Percentiles rank a stretch among this genome's conserved stretches.
Conservation (phyloP, 2,113 vertebrate genomes). For the Nesogale talazaci region DNA sequence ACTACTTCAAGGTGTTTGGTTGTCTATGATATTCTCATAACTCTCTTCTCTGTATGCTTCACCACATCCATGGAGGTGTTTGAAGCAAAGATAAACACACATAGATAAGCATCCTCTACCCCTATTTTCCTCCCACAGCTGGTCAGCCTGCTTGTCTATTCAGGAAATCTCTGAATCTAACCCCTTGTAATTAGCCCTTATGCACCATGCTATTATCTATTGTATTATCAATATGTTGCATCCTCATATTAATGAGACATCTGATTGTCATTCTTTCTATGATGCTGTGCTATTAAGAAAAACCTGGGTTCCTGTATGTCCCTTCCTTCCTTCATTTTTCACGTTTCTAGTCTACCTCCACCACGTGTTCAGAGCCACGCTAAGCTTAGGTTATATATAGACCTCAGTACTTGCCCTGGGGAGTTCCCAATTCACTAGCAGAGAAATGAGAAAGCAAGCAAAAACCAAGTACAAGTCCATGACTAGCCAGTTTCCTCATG, state of each 20-base stretch:
- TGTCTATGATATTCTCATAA: too few relatives aligned
- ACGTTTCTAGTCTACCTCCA: neutral
- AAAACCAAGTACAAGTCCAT: neutral
- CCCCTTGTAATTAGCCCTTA: neutral
- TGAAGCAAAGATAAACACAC: too few relatives aligned
- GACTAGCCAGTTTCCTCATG: too few relatives aligned
- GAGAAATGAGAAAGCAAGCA: neutral
- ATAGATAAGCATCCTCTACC: too few relatives aligned
- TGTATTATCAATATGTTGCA: neutral
- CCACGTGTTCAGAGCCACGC: neutral
- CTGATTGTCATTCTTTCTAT: neutral
- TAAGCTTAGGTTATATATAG: neutral
- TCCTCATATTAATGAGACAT: slow-evolving; percentile 12
- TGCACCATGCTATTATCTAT: neutral
- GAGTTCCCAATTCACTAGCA: neutral
- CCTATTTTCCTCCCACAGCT: too few relatives aligned
- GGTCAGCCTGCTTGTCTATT: too few relatives aligned
- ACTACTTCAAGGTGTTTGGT: too few relatives aligned
- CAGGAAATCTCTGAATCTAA: neutral
- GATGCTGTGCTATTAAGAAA: neutral
- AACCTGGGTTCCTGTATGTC: neutral
- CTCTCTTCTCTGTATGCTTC: too few relatives aligned
- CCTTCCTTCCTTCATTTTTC: neutral
- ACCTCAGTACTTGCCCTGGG: neutral
- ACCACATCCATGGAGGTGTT: too few relatives aligned